Base-by-base conservation (phyloP, 2,797 vertebrate genomes). In the Gobio occitaniae region DNA sequence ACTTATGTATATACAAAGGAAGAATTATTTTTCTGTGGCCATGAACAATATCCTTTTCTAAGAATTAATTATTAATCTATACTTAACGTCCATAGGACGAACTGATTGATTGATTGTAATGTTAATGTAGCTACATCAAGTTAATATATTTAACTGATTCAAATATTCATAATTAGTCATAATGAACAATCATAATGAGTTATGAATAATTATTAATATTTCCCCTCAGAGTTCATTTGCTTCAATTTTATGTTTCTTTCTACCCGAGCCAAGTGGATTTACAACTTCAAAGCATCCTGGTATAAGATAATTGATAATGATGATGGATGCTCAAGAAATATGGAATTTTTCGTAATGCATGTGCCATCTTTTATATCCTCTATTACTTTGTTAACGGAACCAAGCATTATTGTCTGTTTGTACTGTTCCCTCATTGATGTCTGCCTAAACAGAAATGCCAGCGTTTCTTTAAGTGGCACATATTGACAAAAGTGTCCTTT, bases 251-350 rank as follows among this genome's bases (percentile, higher is more conserved):
- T 25, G n/a, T 69, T 69, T 52, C 0, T 32, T 83, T 75, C 48
- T 61, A 47, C 52, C 69, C 3, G 16, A 75, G n/a, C 3, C 38
- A 38, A 38, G 38, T 38, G 81, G 56, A 65, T 75, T 82, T 29
- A 61, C 38, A 44, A 74, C 69, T 19, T 83, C n/a, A 74, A 83
- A 83, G 54, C 16, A 63, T 74, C 80, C 21, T 72, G 52, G n/a
- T 63, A 83, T 15, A 83, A 48, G 32, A 63, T 70, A n/a, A n/a
- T 44, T 41, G 12, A 61, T 19, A 48, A 50, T 29, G 13, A 29
- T 74, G 47, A 74, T 29, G 71, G 47, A 32, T 74, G 25, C 47
- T 29, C 25, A 38, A 29, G 21, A 36, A 65, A 83, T 2, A 74
- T 29, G 21, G 3, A 7, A 21, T 36, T 74, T 25, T 82, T 21